phyloP scores from a whole-genome alignment of 2,888 invertebrate species.

The Leuctra nigra region DNA sequence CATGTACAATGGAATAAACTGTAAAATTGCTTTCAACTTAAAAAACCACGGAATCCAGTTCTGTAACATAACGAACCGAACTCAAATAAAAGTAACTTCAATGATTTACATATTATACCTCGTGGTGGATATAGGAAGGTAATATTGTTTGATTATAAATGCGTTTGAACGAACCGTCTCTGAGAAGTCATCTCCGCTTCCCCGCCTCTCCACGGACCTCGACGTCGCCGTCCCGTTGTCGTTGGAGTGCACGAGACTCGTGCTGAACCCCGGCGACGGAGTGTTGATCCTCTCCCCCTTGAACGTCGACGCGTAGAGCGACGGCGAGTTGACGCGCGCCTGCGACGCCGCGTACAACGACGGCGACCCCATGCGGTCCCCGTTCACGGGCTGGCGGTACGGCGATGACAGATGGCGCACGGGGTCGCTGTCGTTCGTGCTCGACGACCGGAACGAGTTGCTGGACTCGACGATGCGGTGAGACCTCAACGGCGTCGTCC shows the following conservation, averaged over 20 bases:
- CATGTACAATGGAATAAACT: no score
- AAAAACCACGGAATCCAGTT: no score
- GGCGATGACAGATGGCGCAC: constrained; percentile 21
- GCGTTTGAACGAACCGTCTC: no score
- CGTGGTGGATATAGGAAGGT: no score
- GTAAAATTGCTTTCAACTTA: no score
- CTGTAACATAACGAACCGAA: no score
- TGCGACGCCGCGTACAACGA: constrained; percentile 13
- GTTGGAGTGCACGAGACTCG: constrained; percentile 7
- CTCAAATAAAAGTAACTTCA: no score
- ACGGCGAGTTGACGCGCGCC: constrained; percentile 20
- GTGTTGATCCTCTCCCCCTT: constrained; percentile 22
- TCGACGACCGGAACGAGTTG: constrained; percentile 32
- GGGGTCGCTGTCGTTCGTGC: constrained; percentile 24
- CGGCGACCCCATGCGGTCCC: constrained; percentile 22
- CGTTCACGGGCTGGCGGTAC: constrained; percentile 21
- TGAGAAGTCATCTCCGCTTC: constrained; percentile 59
- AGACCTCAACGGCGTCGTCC: constrained; percentile 36
- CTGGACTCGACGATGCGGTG: constrained; percentile 33
- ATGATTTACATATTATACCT: no score
- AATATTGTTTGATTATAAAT: no score
- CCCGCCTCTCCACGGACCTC: constrained; percentile 21
- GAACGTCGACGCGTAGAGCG: constrained; percentile 13
- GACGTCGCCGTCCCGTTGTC: constrained; percentile 13
- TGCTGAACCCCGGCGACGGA: constrained; percentile 5